These are phyloP conservation scores for Castor canadensis DNA, from an alignment of 2,113 vertebrate genomes.

Conservation along the genomic window DNA sequence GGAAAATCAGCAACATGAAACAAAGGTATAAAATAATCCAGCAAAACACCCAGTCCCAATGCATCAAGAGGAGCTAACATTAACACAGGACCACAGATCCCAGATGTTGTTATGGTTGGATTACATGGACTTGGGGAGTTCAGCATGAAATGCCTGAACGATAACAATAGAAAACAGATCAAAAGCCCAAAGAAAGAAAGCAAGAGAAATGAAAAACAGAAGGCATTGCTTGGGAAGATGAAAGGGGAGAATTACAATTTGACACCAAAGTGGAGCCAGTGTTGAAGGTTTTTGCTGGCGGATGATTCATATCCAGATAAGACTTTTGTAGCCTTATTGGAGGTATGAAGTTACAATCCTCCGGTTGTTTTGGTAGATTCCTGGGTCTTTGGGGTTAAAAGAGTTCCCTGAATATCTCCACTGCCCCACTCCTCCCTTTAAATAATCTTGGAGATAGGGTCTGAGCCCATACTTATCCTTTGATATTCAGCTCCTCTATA, in stretches of 20 bases:
- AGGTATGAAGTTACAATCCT: constrained; percentile 44
- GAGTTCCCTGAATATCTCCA: neutral
- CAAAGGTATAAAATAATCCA: constrained; percentile 41
- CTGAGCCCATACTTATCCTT: neutral
- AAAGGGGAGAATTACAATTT: constrained; percentile 64
- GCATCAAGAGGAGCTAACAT: neutral
- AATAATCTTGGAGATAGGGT: neutral
- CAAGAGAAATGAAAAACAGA: constrained; percentile 79
- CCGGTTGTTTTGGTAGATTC: constrained; percentile 12
- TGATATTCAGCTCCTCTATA: neutral
- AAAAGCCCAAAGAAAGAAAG: constrained; percentile 76
- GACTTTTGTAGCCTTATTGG: constrained; percentile 2
- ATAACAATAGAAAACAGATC: constrained; percentile 80
- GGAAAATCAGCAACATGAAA: constrained; percentile 24
- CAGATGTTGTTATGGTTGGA: constrained; percentile 73
- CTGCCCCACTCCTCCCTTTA: neutral
- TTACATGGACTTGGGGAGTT: constrained; percentile 66
- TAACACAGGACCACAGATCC: neutral
- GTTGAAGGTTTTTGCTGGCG: constrained; percentile 45
- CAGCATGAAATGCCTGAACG: constrained; percentile 66
- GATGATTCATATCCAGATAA: constrained; percentile 64
- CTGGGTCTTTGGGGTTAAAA: constrained; percentile 19
- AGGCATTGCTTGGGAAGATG: constrained; percentile 67
- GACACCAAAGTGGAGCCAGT: constrained; percentile 63
- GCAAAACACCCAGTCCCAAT: neutral